Percentiles rank a stretch among this genome's conserved stretches.
phyloP scores from a whole-genome alignment of 2,113 vertebrate species.

The Thinocorus orbignyianus region DNA sequence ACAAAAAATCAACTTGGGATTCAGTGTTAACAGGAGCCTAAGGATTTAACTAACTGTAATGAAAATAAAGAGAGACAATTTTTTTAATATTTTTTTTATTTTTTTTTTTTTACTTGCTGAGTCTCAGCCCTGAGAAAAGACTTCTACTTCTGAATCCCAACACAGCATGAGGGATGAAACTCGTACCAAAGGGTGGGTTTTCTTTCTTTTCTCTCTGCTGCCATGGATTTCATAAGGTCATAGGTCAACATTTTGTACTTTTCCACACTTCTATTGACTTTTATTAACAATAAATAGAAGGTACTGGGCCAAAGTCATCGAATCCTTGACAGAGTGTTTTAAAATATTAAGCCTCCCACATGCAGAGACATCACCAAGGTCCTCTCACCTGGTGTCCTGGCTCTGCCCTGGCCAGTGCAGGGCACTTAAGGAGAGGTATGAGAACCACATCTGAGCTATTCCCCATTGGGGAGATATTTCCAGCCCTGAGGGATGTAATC shows the following conservation, averaged over 20 bases:
- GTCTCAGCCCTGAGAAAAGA: neutral
- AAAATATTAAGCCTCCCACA: neutral
- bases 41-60: conserved; percentile 47
- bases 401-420: neutral
- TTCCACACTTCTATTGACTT: conserved; percentile 39
- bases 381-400: neutral
- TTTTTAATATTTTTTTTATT: no score
- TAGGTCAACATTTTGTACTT: conserved; percentile 36
- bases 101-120: neutral
- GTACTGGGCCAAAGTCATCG: neutral
- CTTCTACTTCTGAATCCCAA: neutral
- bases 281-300: conserved; percentile 36
- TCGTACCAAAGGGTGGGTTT: neutral
- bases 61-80: conserved; percentile 43
- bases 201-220: neutral
- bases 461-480: neutral
- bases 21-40: conserved; percentile 12
- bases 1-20: neutral
- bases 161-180: neutral
- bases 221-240: conserved; percentile 14
- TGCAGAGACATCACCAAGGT: neutral
- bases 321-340: neutral
- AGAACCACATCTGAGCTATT: neutral
- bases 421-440: neutral
- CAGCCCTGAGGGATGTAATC: rapidly evolving